These are phyloP conservation scores for Acleris laterana DNA, from an alignment of 2,888 invertebrate species.

Conservation along the genomic window DNA sequence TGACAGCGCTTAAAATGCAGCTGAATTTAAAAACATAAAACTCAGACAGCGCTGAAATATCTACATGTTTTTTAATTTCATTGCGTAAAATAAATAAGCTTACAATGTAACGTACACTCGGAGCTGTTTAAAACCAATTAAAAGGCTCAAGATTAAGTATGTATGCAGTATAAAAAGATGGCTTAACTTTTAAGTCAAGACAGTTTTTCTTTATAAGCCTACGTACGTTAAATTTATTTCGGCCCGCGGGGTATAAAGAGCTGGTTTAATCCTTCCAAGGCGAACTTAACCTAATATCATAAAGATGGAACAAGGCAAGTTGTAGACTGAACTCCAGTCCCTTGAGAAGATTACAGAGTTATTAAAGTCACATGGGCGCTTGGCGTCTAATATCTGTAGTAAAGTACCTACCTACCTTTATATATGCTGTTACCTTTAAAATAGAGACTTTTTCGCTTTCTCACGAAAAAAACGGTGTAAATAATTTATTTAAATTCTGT, in stretches of 20 bases:
- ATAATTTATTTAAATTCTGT: constrained; percentile 1
- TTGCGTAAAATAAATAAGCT: constrained; percentile 50
- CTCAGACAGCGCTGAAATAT: constrained; percentile 46
- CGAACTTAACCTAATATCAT: constrained; percentile 82
- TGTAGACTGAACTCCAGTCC: constrained; percentile 78
- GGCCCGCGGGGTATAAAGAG: constrained; percentile 79
- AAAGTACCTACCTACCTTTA: neutral
- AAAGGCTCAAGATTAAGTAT: too few relatives aligned
- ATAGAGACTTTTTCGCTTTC: too few relatives aligned
- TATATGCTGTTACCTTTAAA: too few relatives aligned
- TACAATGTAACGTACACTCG: constrained; percentile 64
- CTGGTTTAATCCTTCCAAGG: constrained; percentile 81
- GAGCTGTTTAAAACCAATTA: constrained; percentile 44
- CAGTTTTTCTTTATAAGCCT: constrained; percentile 81
- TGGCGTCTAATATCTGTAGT: constrained; percentile 22
- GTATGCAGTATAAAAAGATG: too few relatives aligned
- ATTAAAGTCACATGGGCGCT: constrained; percentile 67
- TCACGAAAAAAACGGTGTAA: neutral
- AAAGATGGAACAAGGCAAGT: constrained; percentile 81
- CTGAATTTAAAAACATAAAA: constrained; percentile 52
- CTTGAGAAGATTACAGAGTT: constrained; percentile 75
- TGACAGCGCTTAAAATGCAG: constrained; percentile 53
- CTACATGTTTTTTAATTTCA: constrained; percentile 47
- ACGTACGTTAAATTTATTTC: constrained; percentile 81
- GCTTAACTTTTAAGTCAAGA: too few relatives aligned